Base-by-base conservation (phyloP, 2,797 vertebrate species). In the Erethizon dorsatum region DNA sequence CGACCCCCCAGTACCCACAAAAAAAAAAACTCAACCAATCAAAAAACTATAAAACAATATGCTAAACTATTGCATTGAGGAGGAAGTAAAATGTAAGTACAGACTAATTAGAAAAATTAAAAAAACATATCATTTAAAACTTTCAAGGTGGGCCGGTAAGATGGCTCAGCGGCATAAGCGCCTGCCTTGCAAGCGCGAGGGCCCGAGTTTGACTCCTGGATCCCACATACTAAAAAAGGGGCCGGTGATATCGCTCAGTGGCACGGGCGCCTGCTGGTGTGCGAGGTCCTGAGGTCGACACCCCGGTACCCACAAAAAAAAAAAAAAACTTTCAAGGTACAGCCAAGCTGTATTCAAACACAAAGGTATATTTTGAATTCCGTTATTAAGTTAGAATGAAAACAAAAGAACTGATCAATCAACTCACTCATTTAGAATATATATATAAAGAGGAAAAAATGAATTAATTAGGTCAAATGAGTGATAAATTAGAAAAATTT, bases 61-160 rank as follows among this genome's bases (percentile, higher is more conserved):
- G 57, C 45, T 83, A 24, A 79, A 17, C 9, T n/a, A 87, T 6
- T 71, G 17, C 57, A 65, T 31, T 84, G 67, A 89, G 77, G 3
- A 93, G 31, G 10, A 95, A 95, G n/a, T 80, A 96, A 94, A 96
- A 85, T 63, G 24, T 67, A 97, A 95, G 63, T 54, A 87, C 22
- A 92, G 77, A 57, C 14, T 71, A 94, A 37, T 75, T 88, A 26
- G 28, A 57, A 97, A 94, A 61, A 83, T 1, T 33, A 75, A 13
- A 83, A 67, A 96, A 71, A 28, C 69, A 93, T 83, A 88, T 9
- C 47, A 95, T 45, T 89, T 80, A n/a, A n/a, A n/a, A n/a, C n/a
- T n/a, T n/a, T n/a, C n/a, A n/a, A n/a, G n/a, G n/a, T n/a, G n/a
- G n/a, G n/a, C n/a, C n/a, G n/a, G n/a, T n/a, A n/a, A n/a, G n/a